Evolutionary conservation across 2,888 invertebrate genomes (phyloP), one percentile per base, ranked within the genome.

Genomic region (Xylota segnis): DNA sequence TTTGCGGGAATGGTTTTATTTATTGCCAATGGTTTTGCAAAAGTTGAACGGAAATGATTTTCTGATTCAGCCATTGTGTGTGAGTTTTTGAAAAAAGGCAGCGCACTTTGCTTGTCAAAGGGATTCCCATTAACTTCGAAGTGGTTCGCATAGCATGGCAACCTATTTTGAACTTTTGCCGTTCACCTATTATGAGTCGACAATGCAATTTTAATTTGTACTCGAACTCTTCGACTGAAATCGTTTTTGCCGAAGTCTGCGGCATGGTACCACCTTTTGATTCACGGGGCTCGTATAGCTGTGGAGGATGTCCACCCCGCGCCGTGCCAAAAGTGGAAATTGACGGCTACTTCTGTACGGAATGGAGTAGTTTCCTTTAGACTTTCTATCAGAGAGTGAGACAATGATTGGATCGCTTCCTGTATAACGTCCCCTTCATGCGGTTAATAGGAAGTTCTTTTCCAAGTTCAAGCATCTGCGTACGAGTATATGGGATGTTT

Each of bases 21-120:
- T 77, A 70, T 70, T 61, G 77, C 27, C 59, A 68, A 70, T 77
- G 50, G 61, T 70, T 77, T 76, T 47, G 45, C 23, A 66, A 65
- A 63, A 63, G 63, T 43, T 65, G 40, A 65, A 58, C 34, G n/a
- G 47, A 66, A 58, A 66, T 16, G 34, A 27, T 63, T 61, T 61
- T 45, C 56, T n/a, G 32, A 56, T 16, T 14, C 16, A 27, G 16
- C 45, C 3, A 45, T 10, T 9, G 50, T 16, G 6, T 52, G 10
- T 10, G 7, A 1, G 27, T 7, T 23, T 52, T 54, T 23, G 7
- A 0, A 32, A 32, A 16, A 32, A 18, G 27, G 14, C 32, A n/a
- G n/a, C n/a, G n/a, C n/a, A 7, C 32, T 56, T 56, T 56, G 32
- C 32, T 32, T 18, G 23, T 58, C 37, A 58, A 58, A 37, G 37